phyloP scores from a whole-genome alignment of 2,797 vertebrate species.

The Pangasius larnaudii region DNA sequence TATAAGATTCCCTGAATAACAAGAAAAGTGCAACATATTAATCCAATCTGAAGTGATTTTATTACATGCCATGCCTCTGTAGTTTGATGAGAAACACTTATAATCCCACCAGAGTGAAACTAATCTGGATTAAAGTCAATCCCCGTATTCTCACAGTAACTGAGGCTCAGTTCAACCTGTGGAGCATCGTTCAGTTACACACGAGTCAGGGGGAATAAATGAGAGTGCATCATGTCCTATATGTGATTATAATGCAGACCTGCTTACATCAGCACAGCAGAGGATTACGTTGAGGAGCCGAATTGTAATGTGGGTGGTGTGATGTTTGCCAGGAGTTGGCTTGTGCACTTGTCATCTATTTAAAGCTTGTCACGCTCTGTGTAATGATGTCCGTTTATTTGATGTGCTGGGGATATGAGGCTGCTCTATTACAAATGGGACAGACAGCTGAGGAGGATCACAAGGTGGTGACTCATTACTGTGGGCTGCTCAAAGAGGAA shows the following conservation, averaged over 20 bases:
- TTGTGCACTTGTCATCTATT: constrained; percentile 42
- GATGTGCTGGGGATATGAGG: constrained; percentile 40
- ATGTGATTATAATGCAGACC: constrained; percentile 24
- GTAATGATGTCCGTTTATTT: constrained; percentile 37
- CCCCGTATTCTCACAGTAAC: constrained; percentile 15
- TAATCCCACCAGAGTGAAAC: constrained; percentile 29
- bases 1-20: constrained; percentile 14
- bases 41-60: constrained; percentile 26
- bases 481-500: constrained; percentile 19
- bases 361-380: constrained; percentile 38
- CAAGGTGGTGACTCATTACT: constrained; percentile 56
- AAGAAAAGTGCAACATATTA: constrained; percentile 8
- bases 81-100: constrained; percentile 34
- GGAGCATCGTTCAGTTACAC: background rate
- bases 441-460: constrained; percentile 35
- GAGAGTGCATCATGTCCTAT: background rate
- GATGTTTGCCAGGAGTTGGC: constrained; percentile 25
- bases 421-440: constrained; percentile 47
- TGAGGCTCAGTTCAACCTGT: constrained; percentile 13
- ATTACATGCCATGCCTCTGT: constrained; percentile 24
- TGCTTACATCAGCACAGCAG: background rate
- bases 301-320: constrained; percentile 20
- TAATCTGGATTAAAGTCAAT: constrained; percentile 19
- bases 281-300: background rate
- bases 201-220: background rate